phyloP scores from a whole-genome alignment of 2,888 invertebrate species.

The Carpatolechia fugitivella region DNA sequence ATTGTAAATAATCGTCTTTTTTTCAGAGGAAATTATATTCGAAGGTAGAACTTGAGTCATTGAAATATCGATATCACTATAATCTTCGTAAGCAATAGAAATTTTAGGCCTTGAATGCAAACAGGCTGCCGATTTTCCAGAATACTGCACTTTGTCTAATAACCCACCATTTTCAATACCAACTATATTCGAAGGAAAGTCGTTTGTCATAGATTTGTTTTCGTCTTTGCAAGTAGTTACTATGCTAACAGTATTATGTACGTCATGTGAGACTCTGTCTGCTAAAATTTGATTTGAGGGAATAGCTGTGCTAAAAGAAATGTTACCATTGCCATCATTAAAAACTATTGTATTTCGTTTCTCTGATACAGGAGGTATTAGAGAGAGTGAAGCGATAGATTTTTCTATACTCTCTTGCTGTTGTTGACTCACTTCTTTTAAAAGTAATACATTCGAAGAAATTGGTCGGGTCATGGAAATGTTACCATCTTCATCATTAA shows the following conservation, averaged over 20 bases:
- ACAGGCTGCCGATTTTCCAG: neutral
- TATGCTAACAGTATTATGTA: neutral
- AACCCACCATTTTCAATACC: neutral
- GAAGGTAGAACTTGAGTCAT: conserved; percentile 31
- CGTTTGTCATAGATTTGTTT: neutral
- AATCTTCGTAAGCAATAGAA: conserved; percentile 30
- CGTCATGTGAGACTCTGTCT: neutral
- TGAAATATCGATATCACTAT: conserved; percentile 34
- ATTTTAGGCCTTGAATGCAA: neutral
- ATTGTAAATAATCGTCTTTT: conserved; percentile 21
- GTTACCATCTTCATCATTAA: conserved; percentile 24
- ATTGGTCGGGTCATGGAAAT: conserved; percentile 36
- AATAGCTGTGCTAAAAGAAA: neutral
- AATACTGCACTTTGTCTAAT: neutral
- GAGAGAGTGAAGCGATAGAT: neutral
- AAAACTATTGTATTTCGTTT: conserved; percentile 34
- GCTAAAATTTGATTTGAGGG: neutral
- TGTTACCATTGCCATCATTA: conserved; percentile 22
- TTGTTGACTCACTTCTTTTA: neutral
- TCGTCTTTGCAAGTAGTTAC: neutral
- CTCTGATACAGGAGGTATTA: conserved; percentile 5
- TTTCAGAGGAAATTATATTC: conserved; percentile 20
- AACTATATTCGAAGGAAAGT: neutral
- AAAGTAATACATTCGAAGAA: conserved; percentile 18
- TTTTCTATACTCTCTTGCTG: neutral